These are phyloP conservation scores for Aphis craccivora DNA, from an alignment of 1,140 invertebrate genomes.

Conservation along the genomic window DNA sequence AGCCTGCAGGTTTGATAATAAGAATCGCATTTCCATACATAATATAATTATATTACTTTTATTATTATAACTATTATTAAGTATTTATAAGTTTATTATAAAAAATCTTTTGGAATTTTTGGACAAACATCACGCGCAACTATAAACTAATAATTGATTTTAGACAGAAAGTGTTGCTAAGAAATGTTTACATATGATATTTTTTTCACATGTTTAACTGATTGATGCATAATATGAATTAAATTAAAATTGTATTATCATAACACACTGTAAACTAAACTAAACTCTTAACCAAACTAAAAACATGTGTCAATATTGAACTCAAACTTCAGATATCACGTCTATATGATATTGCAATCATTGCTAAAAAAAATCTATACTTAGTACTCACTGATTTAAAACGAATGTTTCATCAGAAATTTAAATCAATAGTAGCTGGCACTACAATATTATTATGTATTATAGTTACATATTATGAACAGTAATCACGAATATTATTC, in stretches of 20 bases:
- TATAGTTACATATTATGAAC: too few species aligned
- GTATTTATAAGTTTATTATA: not conserved
- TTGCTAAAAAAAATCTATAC: too few species aligned
- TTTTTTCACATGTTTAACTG: not conserved
- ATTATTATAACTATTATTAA: not conserved
- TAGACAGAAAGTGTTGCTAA: not conserved
- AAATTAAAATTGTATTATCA: not conserved
- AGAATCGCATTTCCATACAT: not conserved
- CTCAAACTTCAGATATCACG: not conserved
- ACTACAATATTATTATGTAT: too few species aligned
- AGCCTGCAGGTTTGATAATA: not conserved
- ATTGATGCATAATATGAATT: not conserved
- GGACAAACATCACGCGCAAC: not conserved
- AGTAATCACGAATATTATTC: too few species aligned
- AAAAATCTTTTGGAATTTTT: not conserved
- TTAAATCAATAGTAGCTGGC: too few species aligned
- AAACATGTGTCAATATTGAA: not conserved
- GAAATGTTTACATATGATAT: not conserved
- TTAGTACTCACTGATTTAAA: too few species aligned
- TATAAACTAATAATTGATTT: constrained; percentile 19
- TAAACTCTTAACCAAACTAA: not conserved
- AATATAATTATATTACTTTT: not conserved
- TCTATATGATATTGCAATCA: too few species aligned
- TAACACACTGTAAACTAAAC: not conserved
- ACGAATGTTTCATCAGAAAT: too few species aligned